Conservation (phyloP, 2,888 invertebrate species). For the Catocala nupta region DNA sequence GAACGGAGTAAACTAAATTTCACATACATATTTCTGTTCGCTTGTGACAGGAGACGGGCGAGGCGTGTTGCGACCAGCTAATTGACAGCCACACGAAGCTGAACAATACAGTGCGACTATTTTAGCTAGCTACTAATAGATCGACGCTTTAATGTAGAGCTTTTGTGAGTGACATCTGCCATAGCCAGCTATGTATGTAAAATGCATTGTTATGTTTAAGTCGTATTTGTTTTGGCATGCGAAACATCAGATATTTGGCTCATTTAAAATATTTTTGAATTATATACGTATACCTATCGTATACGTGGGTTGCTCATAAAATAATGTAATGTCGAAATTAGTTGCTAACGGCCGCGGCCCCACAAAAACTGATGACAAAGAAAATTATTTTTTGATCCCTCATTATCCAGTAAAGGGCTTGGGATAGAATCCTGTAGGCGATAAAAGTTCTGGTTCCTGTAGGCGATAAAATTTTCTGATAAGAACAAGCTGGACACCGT, state of each 20-base stretch:
- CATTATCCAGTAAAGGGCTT: neutral
- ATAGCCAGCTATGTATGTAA: constrained; percentile 21
- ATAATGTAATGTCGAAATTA: no score
- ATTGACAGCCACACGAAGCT: constrained; percentile 60
- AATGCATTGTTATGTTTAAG: constrained; percentile 14
- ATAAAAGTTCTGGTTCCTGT: constrained; percentile 4
- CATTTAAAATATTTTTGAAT: no score
- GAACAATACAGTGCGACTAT: constrained; percentile 49
- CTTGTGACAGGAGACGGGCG: constrained; percentile 45
- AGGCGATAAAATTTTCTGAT: neutral
- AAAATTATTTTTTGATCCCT: neutral
- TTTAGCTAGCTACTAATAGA: constrained; percentile 51
- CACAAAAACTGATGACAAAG: neutral
- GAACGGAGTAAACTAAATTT: constrained; percentile 38
- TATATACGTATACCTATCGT: no score
- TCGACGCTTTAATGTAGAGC: constrained; percentile 43
- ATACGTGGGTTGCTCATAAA: no score
- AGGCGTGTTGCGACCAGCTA: constrained; percentile 52
- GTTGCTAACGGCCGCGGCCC: neutral
- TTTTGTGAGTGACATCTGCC: constrained; percentile 14
- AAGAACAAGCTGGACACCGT: neutral
- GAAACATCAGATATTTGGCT: no score
- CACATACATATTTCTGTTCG: constrained; percentile 33
- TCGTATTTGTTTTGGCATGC: no score
- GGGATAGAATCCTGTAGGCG: neutral